Percentiles rank a stretch among this genome's conserved stretches.
Conservation (phyloP, 1,140 invertebrate species). For the Daktulosphaira vitifoliae region DNA sequence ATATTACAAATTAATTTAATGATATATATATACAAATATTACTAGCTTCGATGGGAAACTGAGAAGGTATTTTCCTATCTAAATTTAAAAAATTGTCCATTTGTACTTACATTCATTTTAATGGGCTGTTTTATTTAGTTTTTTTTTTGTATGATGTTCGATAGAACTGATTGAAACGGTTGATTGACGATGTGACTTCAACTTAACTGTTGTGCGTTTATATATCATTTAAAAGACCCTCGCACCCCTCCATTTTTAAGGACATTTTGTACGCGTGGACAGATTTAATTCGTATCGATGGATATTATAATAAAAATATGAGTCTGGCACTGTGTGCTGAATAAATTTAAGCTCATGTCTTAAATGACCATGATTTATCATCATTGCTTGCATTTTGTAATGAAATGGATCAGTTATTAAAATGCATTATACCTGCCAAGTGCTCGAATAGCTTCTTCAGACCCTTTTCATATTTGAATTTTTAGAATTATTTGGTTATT, state of each 20-base stretch:
- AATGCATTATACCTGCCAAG: constrained; percentile 11
- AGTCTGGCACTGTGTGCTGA: constrained; percentile 10
- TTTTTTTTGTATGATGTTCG: neutral
- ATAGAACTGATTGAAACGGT: neutral
- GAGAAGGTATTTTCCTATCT: no score
- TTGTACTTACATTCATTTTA: constrained; percentile 12
- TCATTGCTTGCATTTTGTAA: constrained; percentile 24
- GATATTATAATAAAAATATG: neutral
- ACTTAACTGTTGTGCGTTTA: neutral
- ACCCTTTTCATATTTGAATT: no score
- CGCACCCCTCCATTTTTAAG: constrained; percentile 3
- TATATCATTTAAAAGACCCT: constrained; percentile 16
- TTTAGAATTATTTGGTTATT: no score
- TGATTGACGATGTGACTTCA: constrained; percentile 4
- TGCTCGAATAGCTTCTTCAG: neutral
- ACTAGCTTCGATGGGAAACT: no score
- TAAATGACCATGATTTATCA: constrained; percentile 21
- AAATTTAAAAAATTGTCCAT: no score
- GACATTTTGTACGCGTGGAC: constrained; percentile 20
- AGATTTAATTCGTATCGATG: constrained; percentile 20
- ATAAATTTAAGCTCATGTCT: constrained; percentile 12
- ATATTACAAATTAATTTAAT: no score
- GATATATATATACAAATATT: no score
- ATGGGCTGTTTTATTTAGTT: neutral
- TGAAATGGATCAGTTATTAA: constrained; percentile 1